These are phyloP conservation scores for Drosophila histrio DNA, from an alignment of 2,888 invertebrate species.

Conservation along the genomic window DNA sequence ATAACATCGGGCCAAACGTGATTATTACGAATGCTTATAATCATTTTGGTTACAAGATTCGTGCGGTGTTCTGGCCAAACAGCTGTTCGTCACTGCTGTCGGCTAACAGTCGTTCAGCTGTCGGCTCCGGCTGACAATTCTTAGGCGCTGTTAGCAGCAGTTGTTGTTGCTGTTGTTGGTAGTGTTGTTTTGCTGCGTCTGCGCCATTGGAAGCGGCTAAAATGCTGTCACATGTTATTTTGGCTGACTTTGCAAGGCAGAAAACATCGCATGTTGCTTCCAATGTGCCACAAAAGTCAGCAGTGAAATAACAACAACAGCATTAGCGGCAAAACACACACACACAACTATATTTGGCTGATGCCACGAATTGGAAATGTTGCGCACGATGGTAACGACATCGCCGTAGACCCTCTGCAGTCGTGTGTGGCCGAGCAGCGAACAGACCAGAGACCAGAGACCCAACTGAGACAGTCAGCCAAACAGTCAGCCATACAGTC, in stretches of 20 bases:
- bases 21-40: neutral
- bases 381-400: constrained; percentile 40
- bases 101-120: constrained; percentile 47
- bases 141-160: constrained; percentile 58
- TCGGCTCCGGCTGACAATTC: constrained; percentile 12
- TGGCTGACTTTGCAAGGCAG: constrained; percentile 17
- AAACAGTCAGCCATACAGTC: constrained; percentile 22
- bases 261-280: constrained; percentile 64
- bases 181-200: constrained; percentile 40
- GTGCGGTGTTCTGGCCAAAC: constrained; percentile 18
- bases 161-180: constrained; percentile 48
- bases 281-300: constrained; percentile 72
- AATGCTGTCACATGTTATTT: constrained; percentile 65
- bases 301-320: constrained; percentile 28
- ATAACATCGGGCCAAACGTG: constrained; percentile 1
- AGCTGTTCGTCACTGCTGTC: constrained; percentile 48
- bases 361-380: constrained; percentile 55
- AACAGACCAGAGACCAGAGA: constrained; percentile 39
- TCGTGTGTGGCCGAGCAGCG: constrained; percentile 39
- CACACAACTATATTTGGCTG: constrained; percentile 10
- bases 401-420: constrained; percentile 29
- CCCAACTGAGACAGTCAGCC: constrained; percentile 35
- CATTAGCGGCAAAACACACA: constrained; percentile 7
- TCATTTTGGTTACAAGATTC: constrained; percentile 10
- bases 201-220: constrained; percentile 68